Base-by-base conservation (phyloP, 2,888 invertebrate genomes). In the Thymelicus lineola region DNA sequence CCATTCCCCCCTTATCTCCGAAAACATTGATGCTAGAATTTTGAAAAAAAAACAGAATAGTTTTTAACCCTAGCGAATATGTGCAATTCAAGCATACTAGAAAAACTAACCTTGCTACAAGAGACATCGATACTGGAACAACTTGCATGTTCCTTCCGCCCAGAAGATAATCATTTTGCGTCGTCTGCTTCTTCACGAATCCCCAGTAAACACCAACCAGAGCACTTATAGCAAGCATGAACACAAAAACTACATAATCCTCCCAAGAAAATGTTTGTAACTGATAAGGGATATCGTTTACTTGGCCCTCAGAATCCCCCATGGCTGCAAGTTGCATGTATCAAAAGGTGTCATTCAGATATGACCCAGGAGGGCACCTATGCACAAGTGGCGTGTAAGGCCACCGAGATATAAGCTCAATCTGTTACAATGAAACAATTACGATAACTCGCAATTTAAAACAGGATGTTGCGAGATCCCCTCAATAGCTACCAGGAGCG, bases 161-260 rank as follows among this genome's bases (percentile, higher is more conserved):
- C 69, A 98, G 95, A 64, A 98, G 94, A 82, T 98, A 97, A 82
- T 96, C 96, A 83, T 95, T 95, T 66, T 95, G 94, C 7, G 92
- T 94, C 0, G 90, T 90, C 66, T 95, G 94, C 72, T 95, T 95
- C 82, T 96, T 95, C 83, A 96, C 94, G 75, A 97, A 96, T 0
- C 97, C 97, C 89, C 97, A 98, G 83, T 97, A 97, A n/a, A 98
- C 87, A 0, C 98, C 98, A 59, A 98, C 96, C 12, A 94, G 89
- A 0, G 97, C 96, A 86, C 97, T 98, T 48, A 96, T 93, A 14
- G 95, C 89, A 77, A 98, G 87, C 97, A 97, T 97, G 0, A 95
- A 81, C 70, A 95, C 94, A 85, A 98, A 98, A 75, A 98, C 96
- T 1, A 96, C 82, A 87, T 98, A 98, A 85, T 98, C 98, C 64